These are phyloP conservation scores for Monopterus albus DNA, from an alignment of 2,113 vertebrate species.

Conservation along the genomic window DNA sequence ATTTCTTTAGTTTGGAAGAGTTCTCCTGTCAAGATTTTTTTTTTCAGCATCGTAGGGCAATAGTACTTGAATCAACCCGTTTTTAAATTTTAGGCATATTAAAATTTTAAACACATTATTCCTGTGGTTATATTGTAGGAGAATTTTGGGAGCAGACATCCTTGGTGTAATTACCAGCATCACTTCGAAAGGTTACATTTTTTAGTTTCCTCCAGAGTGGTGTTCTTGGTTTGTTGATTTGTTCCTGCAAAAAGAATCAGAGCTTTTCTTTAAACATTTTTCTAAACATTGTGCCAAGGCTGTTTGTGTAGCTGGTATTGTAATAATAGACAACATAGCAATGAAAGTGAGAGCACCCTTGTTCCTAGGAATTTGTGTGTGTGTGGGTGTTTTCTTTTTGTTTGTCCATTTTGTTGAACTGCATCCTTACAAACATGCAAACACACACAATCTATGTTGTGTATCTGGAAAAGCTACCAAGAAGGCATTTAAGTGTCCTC, in stretches of 20 bases:
- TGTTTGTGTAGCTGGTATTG: not conserved
- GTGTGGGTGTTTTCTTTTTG: no score
- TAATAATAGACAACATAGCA: not conserved
- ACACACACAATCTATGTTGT: slow-evolving; percentile 10
- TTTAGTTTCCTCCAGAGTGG: slow-evolving; percentile 6
- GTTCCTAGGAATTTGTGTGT: no score
- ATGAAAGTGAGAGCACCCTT: not conserved
- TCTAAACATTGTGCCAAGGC: not conserved
- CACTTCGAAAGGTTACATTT: slow-evolving; percentile 30
- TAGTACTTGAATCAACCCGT: slow-evolving; percentile 13
- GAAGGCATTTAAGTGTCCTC: not conserved
- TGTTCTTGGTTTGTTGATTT: slow-evolving; percentile 20
- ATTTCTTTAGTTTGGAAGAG: slow-evolving; percentile 48
- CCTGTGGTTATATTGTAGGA: slow-evolving; percentile 8
- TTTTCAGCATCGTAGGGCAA: slow-evolving; percentile 30
- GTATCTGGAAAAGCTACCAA: not conserved
- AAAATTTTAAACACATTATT: slow-evolving; percentile 30
- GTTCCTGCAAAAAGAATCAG: not conserved
- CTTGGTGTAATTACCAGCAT: slow-evolving; percentile 35
- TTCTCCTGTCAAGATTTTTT: slow-evolving; percentile 32
- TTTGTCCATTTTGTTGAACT: no score
- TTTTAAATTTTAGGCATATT: slow-evolving; percentile 37
- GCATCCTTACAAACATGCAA: not conserved
- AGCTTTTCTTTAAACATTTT: not conserved
- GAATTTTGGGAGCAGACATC: slow-evolving; percentile 27